phyloP scores from a whole-genome alignment of 2,113 vertebrate species.

The Python bivittatus region DNA sequence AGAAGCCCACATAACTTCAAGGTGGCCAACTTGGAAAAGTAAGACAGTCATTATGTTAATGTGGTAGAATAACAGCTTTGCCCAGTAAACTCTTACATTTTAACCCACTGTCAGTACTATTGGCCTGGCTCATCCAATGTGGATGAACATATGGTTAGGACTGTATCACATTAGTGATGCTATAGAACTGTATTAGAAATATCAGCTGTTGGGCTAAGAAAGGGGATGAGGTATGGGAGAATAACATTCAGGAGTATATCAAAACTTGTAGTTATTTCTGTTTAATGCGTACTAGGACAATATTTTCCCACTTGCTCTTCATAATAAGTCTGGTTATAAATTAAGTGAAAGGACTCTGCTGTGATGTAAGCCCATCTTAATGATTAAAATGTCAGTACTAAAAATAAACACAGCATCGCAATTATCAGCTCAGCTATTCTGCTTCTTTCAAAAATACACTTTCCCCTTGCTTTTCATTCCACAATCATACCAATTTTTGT shows the following conservation, averaged over 20 bases:
- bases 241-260: neutral
- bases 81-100: neutral
- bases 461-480: constrained; percentile 61
- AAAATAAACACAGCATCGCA: constrained; percentile 50
- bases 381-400: constrained; percentile 16
- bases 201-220: neutral
- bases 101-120: neutral
- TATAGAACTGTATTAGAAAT: neutral
- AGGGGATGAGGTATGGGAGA: neutral
- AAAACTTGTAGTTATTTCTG: neutral
- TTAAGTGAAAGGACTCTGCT: neutral
- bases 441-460: constrained; percentile 61
- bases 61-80: neutral
- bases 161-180: neutral
- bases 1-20: neutral
- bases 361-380: neutral
- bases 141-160: neutral
- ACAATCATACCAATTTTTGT: constrained; percentile 58
- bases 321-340: neutral
- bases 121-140: neutral
- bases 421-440: constrained; percentile 58
- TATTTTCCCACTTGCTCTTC: neutral
- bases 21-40: neutral
- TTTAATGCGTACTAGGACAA: neutral
- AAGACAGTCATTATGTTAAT: neutral